These are phyloP conservation scores for Plodia interpunctella DNA, from an alignment of 1,140 invertebrate genomes.

Conservation along the genomic window DNA sequence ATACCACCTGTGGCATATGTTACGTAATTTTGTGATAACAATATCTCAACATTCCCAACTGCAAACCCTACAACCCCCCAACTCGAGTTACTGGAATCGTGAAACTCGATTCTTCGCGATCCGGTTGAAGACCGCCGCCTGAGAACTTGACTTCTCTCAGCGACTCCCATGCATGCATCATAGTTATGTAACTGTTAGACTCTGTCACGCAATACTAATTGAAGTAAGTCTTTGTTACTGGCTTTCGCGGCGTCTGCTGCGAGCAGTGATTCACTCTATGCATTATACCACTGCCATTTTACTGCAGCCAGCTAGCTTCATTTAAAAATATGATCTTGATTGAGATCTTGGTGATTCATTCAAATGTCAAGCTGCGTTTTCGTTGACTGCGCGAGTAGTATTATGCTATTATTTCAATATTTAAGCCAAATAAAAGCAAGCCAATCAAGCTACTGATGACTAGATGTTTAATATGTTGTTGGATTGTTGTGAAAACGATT, in stretches of 20 bases:
- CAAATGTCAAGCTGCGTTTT: neutral
- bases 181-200: conserved; percentile 63
- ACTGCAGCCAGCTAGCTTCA: neutral
- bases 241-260: neutral
- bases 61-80: conserved; percentile 17
- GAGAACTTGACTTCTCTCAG: conserved; percentile 48
- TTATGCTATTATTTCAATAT: no score
- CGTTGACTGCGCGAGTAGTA: no score
- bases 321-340: neutral
- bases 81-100: conserved; percentile 56
- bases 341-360: neutral
- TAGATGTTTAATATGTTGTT: no score
- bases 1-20: no score
- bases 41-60: neutral
- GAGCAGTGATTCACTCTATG: neutral
- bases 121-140: conserved; percentile 40
- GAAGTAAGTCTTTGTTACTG: conserved; percentile 17
- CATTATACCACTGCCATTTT: neutral
- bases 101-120: conserved; percentile 49
- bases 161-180: conserved; percentile 54
- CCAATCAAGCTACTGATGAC: no score
- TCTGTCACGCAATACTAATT: conserved; percentile 56
- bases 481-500: no score
- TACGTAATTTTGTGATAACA: no score
- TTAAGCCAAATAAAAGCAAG: no score